A percentile compares a stretch with the other conserved stretches of the same genome.
phyloP scores from a whole-genome alignment of 2,113 vertebrate species.

The Bubo scandiacus region DNA sequence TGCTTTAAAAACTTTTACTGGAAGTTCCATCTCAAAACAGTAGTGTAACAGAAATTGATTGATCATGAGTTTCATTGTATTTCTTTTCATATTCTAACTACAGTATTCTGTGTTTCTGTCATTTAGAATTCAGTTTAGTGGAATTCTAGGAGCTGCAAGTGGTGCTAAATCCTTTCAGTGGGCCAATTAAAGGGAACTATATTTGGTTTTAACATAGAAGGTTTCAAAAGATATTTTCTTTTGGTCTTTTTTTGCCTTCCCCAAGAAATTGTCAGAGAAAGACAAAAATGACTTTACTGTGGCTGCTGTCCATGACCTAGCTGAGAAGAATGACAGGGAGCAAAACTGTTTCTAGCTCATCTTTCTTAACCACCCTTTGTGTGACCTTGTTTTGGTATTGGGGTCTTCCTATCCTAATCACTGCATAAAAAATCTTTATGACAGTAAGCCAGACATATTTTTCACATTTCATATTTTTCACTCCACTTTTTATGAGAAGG shows the following conservation, averaged over 20 bases:
- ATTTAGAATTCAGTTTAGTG: not conserved
- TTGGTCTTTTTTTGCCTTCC: not conserved
- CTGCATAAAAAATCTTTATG: not conserved
- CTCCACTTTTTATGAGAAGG: not conserved
- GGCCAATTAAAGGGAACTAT: not conserved
- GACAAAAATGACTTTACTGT: not conserved
- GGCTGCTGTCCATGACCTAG: not conserved
- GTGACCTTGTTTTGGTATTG: not conserved
- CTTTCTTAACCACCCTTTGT: not conserved
- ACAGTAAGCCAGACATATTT: not conserved
- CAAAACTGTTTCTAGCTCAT: not conserved
- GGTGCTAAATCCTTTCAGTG: conserved; percentile 5
- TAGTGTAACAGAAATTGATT: not conserved
- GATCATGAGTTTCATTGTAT: not conserved
- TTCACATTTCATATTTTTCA: not conserved
- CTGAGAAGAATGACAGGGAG: not conserved
- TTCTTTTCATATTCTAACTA: not conserved
- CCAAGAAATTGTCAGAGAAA: not conserved
- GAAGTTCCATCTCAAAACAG: not conserved
- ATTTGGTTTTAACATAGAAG: not conserved
- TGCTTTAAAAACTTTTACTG: not conserved
- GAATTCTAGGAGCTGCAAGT: not conserved
- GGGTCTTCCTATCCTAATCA: not conserved
- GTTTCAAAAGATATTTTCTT: not conserved
- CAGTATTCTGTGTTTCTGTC: not conserved